Conservation (phyloP, 2,797 vertebrate genomes). For the Gobio occitaniae region DNA sequence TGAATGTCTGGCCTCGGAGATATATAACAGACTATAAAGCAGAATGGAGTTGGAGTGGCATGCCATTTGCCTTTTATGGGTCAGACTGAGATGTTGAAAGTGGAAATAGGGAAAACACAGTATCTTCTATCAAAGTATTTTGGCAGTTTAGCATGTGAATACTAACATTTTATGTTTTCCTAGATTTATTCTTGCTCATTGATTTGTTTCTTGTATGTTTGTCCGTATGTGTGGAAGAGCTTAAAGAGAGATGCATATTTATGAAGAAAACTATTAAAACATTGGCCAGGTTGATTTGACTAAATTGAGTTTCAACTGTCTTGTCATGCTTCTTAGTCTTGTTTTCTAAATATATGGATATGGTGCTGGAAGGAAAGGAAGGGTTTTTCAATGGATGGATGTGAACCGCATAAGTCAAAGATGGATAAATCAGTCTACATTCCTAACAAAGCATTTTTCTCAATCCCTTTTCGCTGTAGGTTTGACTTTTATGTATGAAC, state of each 20-base stretch:
- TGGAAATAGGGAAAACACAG: slow-evolving; percentile 74
- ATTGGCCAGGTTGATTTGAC: slow-evolving; percentile 11
- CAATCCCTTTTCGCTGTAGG: slow-evolving; percentile 17
- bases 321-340: neutral
- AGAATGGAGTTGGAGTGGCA: slow-evolving; percentile 13
- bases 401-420: neutral
- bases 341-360: slow-evolving; percentile 19
- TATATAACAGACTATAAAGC: slow-evolving; percentile 83
- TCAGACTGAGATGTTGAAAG: slow-evolving; percentile 67
- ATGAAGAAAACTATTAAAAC: slow-evolving; percentile 25
- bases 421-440: neutral
- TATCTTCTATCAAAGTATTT: slow-evolving; percentile 72
- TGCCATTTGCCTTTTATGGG: slow-evolving; percentile 41
- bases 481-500: slow-evolving; percentile 34
- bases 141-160: slow-evolving; percentile 96
- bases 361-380: slow-evolving; percentile 2
- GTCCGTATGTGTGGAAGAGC: slow-evolving; percentile 64
- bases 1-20: slow-evolving; percentile 74
- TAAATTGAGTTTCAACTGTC: slow-evolving; percentile 9
- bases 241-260: slow-evolving; percentile 33
- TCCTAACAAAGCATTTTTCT: neutral
- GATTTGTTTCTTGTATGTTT: slow-evolving; percentile 80
- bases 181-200: slow-evolving; percentile 38
- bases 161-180: slow-evolving; percentile 84
- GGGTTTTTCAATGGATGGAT: neutral